Percentiles rank a stretch among this genome's conserved stretches.
Conservation (phyloP, 2,113 vertebrate genomes). For the Dermatemys mawii region DNA sequence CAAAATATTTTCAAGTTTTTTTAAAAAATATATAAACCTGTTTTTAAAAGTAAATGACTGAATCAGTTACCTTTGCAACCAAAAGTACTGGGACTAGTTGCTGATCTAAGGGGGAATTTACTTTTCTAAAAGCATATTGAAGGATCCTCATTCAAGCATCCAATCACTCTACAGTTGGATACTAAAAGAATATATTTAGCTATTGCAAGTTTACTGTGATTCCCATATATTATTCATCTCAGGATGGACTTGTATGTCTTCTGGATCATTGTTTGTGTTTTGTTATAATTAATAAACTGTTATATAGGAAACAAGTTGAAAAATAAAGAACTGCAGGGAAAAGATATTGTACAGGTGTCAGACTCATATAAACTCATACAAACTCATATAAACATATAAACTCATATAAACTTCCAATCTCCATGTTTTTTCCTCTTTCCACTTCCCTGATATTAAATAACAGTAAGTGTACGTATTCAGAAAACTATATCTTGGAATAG, state of each 20-base stretch:
- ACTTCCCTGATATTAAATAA: background rate
- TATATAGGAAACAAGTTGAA: background rate
- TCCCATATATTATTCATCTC: background rate
- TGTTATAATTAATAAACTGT: background rate
- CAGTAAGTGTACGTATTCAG: background rate
- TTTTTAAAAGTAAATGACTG: background rate
- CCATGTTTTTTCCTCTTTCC: background rate
- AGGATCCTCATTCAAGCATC: background rate
- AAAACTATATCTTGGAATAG: background rate
- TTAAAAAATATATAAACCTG: background rate
- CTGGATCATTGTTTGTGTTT: background rate
- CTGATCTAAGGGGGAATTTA: background rate
- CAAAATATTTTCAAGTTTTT: background rate
- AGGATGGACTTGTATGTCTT: background rate
- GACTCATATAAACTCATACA: background rate
- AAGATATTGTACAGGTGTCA: background rate
- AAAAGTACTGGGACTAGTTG: background rate
- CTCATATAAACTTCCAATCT: background rate
- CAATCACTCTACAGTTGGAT: background rate
- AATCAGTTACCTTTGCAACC: background rate
- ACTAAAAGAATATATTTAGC: constrained; percentile 9
- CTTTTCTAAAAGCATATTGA: background rate
- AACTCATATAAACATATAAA: too few species aligned
- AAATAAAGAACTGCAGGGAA: background rate
- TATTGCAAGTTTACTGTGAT: background rate